Evolutionary conservation across 2,113 vertebrate genomes (phyloP).

Genomic region (Anas platyrhynchos): DNA sequence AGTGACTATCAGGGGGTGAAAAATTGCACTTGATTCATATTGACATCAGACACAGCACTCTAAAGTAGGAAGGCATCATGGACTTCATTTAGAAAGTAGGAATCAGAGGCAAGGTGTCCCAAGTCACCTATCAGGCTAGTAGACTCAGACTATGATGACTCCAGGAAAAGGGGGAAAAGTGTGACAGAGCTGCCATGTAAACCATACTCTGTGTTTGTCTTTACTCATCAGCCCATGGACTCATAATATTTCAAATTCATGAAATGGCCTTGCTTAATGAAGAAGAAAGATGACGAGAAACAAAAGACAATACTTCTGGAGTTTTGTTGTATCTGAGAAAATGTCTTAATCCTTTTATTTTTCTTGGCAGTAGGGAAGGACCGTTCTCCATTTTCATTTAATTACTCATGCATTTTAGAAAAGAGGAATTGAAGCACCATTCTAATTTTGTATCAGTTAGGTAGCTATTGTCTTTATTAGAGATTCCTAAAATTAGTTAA

Average conservation of each 20-base stretch:
- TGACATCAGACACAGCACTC: not conserved
- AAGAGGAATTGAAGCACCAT: not conserved
- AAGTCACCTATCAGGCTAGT: not conserved
- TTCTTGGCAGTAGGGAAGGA: not conserved
- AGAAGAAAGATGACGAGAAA: not conserved
- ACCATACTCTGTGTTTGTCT: not conserved
- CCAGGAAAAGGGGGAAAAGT: not conserved
- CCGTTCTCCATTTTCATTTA: not conserved
- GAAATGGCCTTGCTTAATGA: not conserved
- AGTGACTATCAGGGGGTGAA: not conserved
- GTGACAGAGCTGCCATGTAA: not conserved
- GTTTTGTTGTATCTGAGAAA: not conserved
- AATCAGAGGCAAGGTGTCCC: not conserved
- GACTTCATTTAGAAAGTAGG: not conserved
- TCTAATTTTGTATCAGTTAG: not conserved
- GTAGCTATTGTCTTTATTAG: not conserved
- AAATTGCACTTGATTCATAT: not conserved
- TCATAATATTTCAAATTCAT: not conserved
- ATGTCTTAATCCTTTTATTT: not conserved
- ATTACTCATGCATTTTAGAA: not conserved
- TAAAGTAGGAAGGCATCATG: not conserved
- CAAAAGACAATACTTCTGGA: not conserved
- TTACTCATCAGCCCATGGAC: not conserved
- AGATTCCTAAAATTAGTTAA: not conserved
- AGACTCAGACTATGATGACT: not conserved